Percentiles rank a stretch among this genome's conserved stretches.
These are phyloP conservation scores for Caenorhabditis plicata DNA, from an alignment of 2,888 invertebrate genomes.

Conservation along the genomic window DNA sequence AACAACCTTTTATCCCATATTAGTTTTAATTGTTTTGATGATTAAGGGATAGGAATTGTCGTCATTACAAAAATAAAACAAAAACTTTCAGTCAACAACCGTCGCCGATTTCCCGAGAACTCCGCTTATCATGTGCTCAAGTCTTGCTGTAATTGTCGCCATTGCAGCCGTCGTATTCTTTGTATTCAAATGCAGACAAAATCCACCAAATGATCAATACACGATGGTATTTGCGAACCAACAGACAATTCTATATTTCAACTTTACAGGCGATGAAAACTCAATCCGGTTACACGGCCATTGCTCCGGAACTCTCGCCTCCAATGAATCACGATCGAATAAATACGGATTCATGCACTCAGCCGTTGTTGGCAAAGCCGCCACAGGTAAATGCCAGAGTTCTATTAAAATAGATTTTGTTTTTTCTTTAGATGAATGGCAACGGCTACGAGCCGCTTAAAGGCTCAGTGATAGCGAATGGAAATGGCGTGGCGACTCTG, in stretches of 20 bases:
- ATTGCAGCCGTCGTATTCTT: constrained; percentile 56
- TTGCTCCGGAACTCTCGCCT: constrained; percentile 57
- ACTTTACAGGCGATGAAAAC: constrained; percentile 40
- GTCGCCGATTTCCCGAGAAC: constrained; percentile 53
- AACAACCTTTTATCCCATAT: background rate
- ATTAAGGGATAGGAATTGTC: background rate
- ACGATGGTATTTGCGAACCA: constrained; percentile 38
- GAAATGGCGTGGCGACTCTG: constrained; percentile 35
- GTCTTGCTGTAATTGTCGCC: constrained; percentile 51
- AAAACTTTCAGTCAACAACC: constrained; percentile 19
- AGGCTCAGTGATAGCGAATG: constrained; percentile 49
- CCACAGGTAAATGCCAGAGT: constrained; percentile 29
- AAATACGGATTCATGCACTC: constrained; percentile 40
- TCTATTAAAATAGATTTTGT: background rate
- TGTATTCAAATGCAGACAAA: constrained; percentile 56
- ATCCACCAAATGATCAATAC: constrained; percentile 47
- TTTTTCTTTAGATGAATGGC: constrained; percentile 40
- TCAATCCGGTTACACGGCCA: constrained; percentile 58
- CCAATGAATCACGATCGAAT: constrained; percentile 43
- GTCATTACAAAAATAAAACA: too few species aligned
- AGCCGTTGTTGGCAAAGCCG: constrained; percentile 37
- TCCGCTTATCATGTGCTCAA: constrained; percentile 52
- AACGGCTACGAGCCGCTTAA: constrained; percentile 57
- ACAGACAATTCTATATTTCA: background rate
- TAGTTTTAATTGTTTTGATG: background rate